Evolutionary conservation across 2,797 vertebrate genomes (phyloP).

Genomic region (Cyclura pinguis): DNA sequence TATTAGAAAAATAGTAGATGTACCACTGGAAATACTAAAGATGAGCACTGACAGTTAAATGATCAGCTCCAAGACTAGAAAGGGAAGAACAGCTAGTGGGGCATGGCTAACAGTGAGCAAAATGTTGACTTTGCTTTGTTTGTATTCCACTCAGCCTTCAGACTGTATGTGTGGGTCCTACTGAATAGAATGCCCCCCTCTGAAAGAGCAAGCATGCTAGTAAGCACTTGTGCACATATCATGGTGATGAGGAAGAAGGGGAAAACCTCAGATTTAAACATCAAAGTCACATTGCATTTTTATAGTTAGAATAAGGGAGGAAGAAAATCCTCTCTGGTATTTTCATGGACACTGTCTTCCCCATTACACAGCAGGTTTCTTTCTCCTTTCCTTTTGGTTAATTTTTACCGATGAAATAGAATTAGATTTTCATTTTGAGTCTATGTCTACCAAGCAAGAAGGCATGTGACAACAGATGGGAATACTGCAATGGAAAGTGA

Average conservation of each 20-base stretch:
- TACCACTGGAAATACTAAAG: neutral
- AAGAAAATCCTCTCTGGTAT: neutral
- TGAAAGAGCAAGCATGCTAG: neutral
- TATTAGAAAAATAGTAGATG: too few relatives aligned
- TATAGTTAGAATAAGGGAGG: neutral
- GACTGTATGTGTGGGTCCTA: too few relatives aligned
- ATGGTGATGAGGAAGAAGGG: neutral
- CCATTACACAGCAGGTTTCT: neutral
- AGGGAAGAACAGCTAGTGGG: too few relatives aligned
- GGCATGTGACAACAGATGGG: neutral
- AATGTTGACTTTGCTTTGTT: neutral
- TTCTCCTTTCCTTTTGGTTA: neutral
- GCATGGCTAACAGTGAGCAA: neutral
- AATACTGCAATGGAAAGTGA: neutral
- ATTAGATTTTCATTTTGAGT: neutral
- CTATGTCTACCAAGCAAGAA: neutral
- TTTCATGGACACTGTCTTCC: neutral
- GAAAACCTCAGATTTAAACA: neutral
- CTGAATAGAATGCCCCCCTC: neutral
- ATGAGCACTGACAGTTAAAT: neutral
- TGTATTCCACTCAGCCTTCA: neutral
- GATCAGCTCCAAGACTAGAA: too few relatives aligned
- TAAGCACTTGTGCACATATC: neutral
- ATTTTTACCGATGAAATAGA: neutral
- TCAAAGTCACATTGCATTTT: neutral